Percentiles rank a stretch among this genome's conserved stretches.
Conservation (phyloP, 2,797 vertebrate species). For the Sebastiscus albofasciatus region DNA sequence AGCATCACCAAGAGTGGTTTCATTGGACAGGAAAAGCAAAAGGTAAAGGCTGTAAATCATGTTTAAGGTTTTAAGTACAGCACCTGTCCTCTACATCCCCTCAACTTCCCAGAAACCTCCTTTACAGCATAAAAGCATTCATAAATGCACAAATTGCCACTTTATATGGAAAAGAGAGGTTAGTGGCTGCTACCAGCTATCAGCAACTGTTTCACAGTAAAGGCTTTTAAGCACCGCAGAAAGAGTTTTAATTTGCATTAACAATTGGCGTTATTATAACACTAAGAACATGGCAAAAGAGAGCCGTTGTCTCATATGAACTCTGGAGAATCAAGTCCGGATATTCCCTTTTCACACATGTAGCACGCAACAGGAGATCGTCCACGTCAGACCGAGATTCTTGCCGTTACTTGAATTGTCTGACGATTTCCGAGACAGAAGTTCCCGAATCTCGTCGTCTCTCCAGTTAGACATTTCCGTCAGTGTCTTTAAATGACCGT, state of each 20-base stretch:
- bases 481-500: rapidly evolving
- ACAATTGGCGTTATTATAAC: not conserved
- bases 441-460: too few species aligned
- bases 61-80: not conserved
- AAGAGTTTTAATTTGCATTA: not conserved
- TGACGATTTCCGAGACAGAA: too few species aligned
- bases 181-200: too few species aligned
- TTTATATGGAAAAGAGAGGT: not conserved
- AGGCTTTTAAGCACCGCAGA: not conserved
- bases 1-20: not conserved
- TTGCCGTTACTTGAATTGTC: too few species aligned
- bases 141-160: not conserved
- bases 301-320: not conserved
- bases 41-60: not conserved
- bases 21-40: not conserved
- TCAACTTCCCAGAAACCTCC: not conserved
- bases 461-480: too few species aligned
- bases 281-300: not conserved
- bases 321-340: too few species aligned
- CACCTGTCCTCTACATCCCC: not conserved
- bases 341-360: not conserved
- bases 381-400: not conserved
- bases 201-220: not conserved
- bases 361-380: not conserved
- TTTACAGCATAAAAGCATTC: not conserved